phyloP scores from a whole-genome alignment of 2,797 vertebrate genomes.

The Spizella passerina region DNA sequence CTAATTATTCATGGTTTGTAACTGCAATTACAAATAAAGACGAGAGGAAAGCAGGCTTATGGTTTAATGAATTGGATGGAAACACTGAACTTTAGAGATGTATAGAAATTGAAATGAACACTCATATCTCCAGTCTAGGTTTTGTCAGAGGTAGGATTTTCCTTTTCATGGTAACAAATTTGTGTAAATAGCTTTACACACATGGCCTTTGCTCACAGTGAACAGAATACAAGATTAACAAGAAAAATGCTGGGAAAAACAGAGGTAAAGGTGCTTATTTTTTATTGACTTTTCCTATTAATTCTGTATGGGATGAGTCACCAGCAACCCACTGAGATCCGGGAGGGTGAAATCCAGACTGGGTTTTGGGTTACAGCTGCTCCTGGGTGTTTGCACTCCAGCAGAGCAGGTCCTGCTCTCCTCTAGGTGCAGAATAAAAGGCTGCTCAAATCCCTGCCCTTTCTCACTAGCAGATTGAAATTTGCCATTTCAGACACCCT shows the following conservation, averaged over 20 bases:
- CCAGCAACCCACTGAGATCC: not conserved
- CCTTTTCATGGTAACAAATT: not conserved
- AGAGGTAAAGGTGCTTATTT: not conserved
- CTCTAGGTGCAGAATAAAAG: not conserved
- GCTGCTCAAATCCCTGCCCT: not conserved
- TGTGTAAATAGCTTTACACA: not conserved
- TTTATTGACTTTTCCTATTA: not conserved
- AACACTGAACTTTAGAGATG: slow-evolving; percentile 23
- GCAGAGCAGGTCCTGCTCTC: not conserved
- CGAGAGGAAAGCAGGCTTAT: slow-evolving; percentile 43
- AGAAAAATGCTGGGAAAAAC: not conserved
- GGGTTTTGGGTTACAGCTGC: not conserved
- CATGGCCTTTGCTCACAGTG: not conserved
- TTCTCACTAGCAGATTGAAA: not conserved
- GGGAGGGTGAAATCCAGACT: not conserved
- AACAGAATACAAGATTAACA: not conserved
- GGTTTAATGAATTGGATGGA: slow-evolving; percentile 62
- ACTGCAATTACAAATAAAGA: slow-evolving; percentile 68
- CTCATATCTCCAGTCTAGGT: slow-evolving; percentile 7
- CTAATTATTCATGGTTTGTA: slow-evolving; percentile 71
- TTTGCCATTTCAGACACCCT: not conserved
- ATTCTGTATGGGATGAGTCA: not conserved
- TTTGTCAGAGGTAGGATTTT: slow-evolving; percentile 12
- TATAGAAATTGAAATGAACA: slow-evolving; percentile 37
- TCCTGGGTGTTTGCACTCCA: not conserved